Base-by-base conservation (phyloP, 2,113 vertebrate genomes). In the Oxygymnocypris stewartii region DNA sequence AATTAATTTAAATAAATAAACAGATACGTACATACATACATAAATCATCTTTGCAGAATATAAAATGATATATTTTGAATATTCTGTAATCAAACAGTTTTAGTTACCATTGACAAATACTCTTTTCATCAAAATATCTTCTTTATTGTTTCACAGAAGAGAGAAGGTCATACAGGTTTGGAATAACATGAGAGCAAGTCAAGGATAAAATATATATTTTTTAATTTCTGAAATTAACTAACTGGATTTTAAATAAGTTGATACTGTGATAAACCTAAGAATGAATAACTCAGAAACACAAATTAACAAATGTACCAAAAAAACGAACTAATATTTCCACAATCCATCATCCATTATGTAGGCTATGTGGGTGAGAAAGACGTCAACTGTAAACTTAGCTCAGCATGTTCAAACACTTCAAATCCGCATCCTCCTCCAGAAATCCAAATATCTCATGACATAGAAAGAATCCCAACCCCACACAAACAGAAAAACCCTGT, bases 401-500 rank as follows among this genome's bases (percentile, higher is more conserved):
- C 20, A 76, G 40, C 42, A 40, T 25, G 10, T 44, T 76, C 11
- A 75, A n/a, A 37, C 35, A 35, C 16, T 65, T 28, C 13, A 4
- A 67, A 40, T 73, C 69, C 69, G 11, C 35, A 42, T 73, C 69
- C 35, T 73, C 69, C 69, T 73, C 69, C 18, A 73, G 18, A 73
- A 73, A 23, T 73, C 69, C 69, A 73, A 40, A 73, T 14, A 71
- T 71, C 67, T 71, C 6, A 71, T 42, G 35, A 4, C 18, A 18
- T 23, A 73, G 69, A 76, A 49, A 47, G 42, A 47, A 76, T 76
- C 74, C 74, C 23, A 13, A 42, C 74, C 65, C 65, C 65, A 47
- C n/a, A 12, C 23, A 44, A 25, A 47, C n/a, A 47, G 42, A 75
- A 16, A 47, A 47, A 76, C 20, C 71, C 12, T 25, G 37, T 47